Conservation (phyloP, 2,888 invertebrate genomes). For the Epinotia bilunana region DNA sequence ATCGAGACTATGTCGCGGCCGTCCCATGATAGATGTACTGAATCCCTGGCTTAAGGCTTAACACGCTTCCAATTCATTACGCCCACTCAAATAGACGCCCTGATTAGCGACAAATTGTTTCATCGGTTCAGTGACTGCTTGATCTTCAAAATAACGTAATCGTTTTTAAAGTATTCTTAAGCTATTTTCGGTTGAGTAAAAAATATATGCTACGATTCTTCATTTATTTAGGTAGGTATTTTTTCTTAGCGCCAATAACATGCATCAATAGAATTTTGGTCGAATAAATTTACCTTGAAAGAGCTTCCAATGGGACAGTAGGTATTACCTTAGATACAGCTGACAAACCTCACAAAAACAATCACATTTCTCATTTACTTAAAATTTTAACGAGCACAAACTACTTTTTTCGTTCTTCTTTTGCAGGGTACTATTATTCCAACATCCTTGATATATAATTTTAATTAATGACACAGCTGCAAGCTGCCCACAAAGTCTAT, state of each 20-base stretch:
- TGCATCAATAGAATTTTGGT: too few species aligned
- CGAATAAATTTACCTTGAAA: too few species aligned
- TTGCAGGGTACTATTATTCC: not conserved
- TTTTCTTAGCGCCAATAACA: too few species aligned
- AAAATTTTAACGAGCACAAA: not conserved
- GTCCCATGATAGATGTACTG: too few species aligned
- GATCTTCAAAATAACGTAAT: not conserved
- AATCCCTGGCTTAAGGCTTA: too few species aligned
- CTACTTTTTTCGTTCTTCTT: not conserved
- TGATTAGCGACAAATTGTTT: conserved; percentile 4
- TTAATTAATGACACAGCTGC: not conserved
- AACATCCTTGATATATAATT: not conserved
- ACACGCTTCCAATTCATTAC: not conserved
- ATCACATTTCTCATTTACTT: not conserved
- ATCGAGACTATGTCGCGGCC: too few species aligned
- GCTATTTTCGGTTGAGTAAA: not conserved
- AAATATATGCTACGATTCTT: not conserved
- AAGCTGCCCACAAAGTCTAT: not conserved
- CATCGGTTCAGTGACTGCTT: conserved; percentile 2
- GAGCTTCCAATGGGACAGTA: not conserved
- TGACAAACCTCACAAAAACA: not conserved
- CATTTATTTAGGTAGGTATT: too few species aligned
- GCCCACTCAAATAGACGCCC: not conserved
- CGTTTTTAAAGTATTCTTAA: not conserved
- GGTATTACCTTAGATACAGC: not conserved